Base-by-base conservation (phyloP, 2,888 invertebrate species). In the Lasioglossum leucozonium region DNA sequence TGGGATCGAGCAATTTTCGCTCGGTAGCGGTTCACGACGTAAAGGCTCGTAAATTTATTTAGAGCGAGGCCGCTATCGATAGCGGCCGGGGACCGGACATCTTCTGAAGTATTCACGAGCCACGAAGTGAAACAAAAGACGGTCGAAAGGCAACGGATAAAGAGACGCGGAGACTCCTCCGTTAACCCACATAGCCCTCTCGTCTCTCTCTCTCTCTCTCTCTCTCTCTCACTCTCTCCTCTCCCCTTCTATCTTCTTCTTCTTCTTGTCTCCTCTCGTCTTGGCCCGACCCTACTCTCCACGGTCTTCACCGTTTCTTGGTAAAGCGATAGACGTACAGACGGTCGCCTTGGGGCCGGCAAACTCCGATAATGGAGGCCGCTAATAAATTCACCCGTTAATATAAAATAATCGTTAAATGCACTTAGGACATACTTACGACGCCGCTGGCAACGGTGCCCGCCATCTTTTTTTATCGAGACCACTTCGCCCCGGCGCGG, bases 391-490 rank as follows among this genome's bases (percentile, higher is more conserved):
- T 93, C 89, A 90, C 87, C 92, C 91, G 91, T 93, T 93, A 94
- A 94, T 93, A 94, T 93, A 93, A 93, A 94, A 94, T 94, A 93
- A 94, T 94, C 93, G 94, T 93, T 93, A 93, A 93, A 93, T 93
- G 93, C 93, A 94, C 94, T 94, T 93, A 93, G 92, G 92, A 91
- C 91, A 90, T 93, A 92, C 92, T 93, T 93, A 92, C 92, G 90
- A 89, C 86, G 89, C 85, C 90, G 91, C 90, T 91, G 91, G 92
- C 91, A 90, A 87, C 91, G 89, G 84, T 87, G 85, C 85, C 86
- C 86, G 86, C 89, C 91, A 87, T 92, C 87, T 72, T 88, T 91
- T 93, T 92, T 93, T 92, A 92, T 92, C 91, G 88, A 87, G 90
- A 92, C 91, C 91, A 90, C 90, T 92, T 92, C 90, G 85, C 77